Evolutionary conservation across 2,113 vertebrate genomes (phyloP), one percentile per base, ranked within the genome.

Genomic region (Platichthys flesus): DNA sequence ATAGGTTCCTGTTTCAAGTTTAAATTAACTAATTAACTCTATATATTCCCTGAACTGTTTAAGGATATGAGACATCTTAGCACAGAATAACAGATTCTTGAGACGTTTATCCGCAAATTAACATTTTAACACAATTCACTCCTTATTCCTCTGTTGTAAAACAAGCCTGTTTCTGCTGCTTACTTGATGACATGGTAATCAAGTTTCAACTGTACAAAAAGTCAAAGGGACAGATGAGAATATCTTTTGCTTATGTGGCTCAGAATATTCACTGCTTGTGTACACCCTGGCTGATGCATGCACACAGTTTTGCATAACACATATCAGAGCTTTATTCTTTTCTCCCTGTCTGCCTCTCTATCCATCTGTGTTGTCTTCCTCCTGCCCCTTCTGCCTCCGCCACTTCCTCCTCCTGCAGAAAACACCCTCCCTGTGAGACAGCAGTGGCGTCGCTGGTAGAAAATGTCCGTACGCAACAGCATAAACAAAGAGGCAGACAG

Each of bases 401-500:
- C 40, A 76, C 74, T 65, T 79, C 57, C 58, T 20, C 51, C 20
- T 82, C 71, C 77, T 67, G 76, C 81, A 76, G 79, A 84, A 87
- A 82, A 78, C 31, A 28, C 21, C 23, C 60, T 88, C 69, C 90
- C 85, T 84, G 64, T 82, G 87, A 90, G 90, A 91, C 93, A 8
- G 85, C 79, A 42, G 84, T 42, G 84, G 60, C 57, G 45, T 68
- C 28, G 21, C 68, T 81, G 93, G 89, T 67, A 94, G 92, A 94
- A 93, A 93, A 91, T 88, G 89, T 92, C 91, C 90, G 79, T 89
- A 84, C 79, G 79, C 84, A 75, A 37, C 76, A 14, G 85, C 81
- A 78, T 94, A 94, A 94, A 93, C 92, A 94, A 92, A 90, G 74
- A n/a, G 83, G 82, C 84, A 83, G 86, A 83, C 89, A 85, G 86